Base-by-base conservation (phyloP, 2,113 vertebrate genomes). In the Rhizomys pruinosus region DNA sequence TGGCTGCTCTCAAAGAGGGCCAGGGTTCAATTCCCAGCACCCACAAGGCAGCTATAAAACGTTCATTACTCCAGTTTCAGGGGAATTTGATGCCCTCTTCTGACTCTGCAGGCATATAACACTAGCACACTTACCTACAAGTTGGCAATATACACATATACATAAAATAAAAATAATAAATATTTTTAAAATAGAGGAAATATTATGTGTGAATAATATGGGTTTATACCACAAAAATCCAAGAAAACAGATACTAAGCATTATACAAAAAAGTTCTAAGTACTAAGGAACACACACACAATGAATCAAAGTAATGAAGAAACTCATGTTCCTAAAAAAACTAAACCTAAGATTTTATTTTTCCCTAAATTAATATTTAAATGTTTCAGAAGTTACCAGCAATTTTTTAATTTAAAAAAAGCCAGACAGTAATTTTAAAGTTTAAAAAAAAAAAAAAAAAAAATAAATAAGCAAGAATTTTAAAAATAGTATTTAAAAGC, bases 231-330 rank as follows among this genome's bases (percentile, higher is more conserved):
- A 72, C 22, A 94, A 94, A 94, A 92, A 73, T 39, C 22, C 44
- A 92, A 39, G 37, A 63, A 94, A 82, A 74, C 37, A 73, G 42
- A 47, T 39, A 37, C 29, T 78, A 82, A 94, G n/a, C n/a, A n/a
- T n/a, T n/a, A n/a, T n/a, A n/a, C n/a, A n/a, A n/a, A n/a, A n/a
- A n/a, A n/a, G n/a, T n/a, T n/a, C n/a, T n/a, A n/a, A n/a, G n/a
- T n/a, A n/a, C n/a, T n/a, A n/a, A n/a, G n/a, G n/a, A n/a, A n/a
- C n/a, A n/a, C n/a, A n/a, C n/a, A n/a, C n/a, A n/a, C n/a, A 85
- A 68, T 68, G 15, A 68, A 12, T 25, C 44, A 19, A 76, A 63
- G 52, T 74, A 81, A 82, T 77, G 13, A 94, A 81, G 68, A 80
- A 29, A 52, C 57, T 27, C 4, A 27, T 77, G 42, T 76, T 89